Conservation (phyloP, 2,797 vertebrate genomes). For the Limnodromus scolopaceus region DNA sequence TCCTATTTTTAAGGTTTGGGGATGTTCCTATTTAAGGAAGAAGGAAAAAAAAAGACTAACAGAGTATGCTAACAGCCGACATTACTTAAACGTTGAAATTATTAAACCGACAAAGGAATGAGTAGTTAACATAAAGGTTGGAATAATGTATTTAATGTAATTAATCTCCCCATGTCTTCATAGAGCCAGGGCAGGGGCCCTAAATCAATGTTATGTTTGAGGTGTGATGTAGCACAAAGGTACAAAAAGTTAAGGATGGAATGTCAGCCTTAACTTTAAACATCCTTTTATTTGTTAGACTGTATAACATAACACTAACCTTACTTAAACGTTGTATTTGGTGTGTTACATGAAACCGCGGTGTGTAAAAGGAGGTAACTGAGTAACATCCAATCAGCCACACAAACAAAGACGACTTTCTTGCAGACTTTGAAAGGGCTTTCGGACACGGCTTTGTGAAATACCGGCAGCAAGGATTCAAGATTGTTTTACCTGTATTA, state of each 20-base stretch:
- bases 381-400: constrained; percentile 57
- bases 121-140: background rate
- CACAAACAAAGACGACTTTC: constrained; percentile 77
- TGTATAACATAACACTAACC: constrained; percentile 63
- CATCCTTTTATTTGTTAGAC: constrained; percentile 69
- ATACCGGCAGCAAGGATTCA: constrained; percentile 41
- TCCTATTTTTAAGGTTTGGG: background rate
- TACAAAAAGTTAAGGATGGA: constrained; percentile 70
- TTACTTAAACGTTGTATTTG: constrained; percentile 67
- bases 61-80: background rate
- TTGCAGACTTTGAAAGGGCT: constrained; percentile 67
- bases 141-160: background rate
- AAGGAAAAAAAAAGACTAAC: background rate
- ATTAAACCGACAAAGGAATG: constrained; percentile 21
- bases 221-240: constrained; percentile 70
- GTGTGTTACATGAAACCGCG: constrained; percentile 49
- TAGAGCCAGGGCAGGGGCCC: background rate
- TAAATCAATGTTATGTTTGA: constrained; percentile 63
- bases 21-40: background rate
- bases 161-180: constrained; percentile 31
- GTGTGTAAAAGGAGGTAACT: constrained; percentile 62
- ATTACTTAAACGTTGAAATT: constrained; percentile 40
- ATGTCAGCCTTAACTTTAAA: constrained; percentile 69
- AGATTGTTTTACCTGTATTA: constrained; percentile 52
- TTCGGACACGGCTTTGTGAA: constrained; percentile 66